Conservation (phyloP, 2,888 invertebrate genomes). For the Apantesis nais region DNA sequence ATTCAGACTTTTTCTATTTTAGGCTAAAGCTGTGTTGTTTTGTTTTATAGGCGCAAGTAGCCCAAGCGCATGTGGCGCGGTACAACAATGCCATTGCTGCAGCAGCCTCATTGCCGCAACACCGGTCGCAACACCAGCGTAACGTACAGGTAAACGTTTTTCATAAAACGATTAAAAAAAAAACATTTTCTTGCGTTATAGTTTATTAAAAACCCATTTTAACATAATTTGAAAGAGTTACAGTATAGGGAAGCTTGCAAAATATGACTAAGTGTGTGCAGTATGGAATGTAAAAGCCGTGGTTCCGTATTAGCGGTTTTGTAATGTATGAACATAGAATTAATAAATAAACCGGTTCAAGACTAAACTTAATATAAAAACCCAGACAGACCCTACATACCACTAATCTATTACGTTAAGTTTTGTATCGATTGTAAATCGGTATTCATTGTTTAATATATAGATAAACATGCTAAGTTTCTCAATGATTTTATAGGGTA, state of each 20-base stretch:
- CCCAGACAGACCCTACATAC: neutral
- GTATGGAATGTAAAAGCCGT: neutral
- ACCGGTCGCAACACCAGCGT: constrained; percentile 73
- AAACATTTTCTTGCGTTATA: neutral
- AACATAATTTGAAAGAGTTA: neutral
- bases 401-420: neutral
- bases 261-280: neutral
- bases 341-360: neutral
- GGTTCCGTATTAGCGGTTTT: neutral
- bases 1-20: neutral
- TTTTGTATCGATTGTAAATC: neutral
- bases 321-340: neutral
- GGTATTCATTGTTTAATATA: neutral
- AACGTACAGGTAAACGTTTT: constrained; percentile 68
- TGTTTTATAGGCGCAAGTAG: constrained; percentile 72
- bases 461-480: neutral
- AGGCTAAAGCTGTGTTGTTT: constrained; percentile 9
- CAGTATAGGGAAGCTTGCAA: neutral
- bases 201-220: neutral
- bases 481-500: neutral
- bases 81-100: constrained; percentile 77
- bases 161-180: neutral
- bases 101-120: constrained; percentile 71
- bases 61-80: constrained; percentile 78
- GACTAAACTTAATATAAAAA: neutral